Evolutionary conservation across 2,113 vertebrate species (phyloP), one percentile per base, ranked within the genome.

Genomic region (Loxodonta africana): DNA sequence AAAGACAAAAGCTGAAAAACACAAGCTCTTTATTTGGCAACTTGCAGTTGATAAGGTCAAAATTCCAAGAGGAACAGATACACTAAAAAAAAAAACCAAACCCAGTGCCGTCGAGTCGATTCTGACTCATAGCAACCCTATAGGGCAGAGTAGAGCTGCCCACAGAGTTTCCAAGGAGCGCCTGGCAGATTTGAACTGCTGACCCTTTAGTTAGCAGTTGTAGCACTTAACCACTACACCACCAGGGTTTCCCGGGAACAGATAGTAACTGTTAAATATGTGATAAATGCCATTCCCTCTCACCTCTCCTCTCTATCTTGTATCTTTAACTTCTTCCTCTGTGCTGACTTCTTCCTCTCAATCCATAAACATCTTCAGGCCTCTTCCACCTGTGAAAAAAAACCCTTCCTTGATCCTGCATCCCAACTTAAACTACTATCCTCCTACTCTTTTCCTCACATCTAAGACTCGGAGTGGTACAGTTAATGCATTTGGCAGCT

Each of bases 1-100:
- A 60, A 82, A 37, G n/a, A 63, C 62, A 57, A 95, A 83, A 65
- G 3, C 76, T 71, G 46, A 69, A 62, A 62, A 88, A 83, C 11
- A 67, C 0, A 18, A 74, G 1, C 41, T 78, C 48, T 86, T 83
- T 69, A 71, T 57, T 83, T 53, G 33, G 76, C 28, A 76, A 20
- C 8, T 57, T 53, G 23, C 26, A n/a, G 53, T 15, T 74, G 87
- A 90, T 33, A 60, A 23, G 18, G 48, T 74, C n/a, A 74, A 86
- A 46, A 85, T 90, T 91, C 83, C 41, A 73, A 88, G 80, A 67
- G 81, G 33, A 90, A 93, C 26, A 71, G 69, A 62, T 37, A 63
- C 37, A 37, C 37, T 37, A 37, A 37, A 37, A 37, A 37, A 37
- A 37, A 37, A 37, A 37, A 37, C 37, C 37, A 37, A 37, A 37